Base-by-base conservation (phyloP, 2,797 vertebrate species). In the Oceanodroma leucorhoa region DNA sequence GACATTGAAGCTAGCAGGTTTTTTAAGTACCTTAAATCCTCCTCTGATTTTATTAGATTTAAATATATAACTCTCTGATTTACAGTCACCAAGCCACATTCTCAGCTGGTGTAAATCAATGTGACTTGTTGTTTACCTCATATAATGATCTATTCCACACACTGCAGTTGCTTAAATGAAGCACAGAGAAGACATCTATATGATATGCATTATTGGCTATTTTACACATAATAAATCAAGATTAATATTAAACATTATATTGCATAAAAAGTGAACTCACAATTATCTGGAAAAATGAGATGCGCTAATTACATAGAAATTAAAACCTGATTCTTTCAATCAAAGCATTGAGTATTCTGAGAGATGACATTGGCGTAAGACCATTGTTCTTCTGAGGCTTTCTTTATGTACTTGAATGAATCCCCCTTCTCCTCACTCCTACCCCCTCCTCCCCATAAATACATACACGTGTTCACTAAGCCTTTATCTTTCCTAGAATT, bases 41-140 rank as follows among this genome's bases (percentile, higher is more conserved):
- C 17, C 29, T 85, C 40, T 55, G 48, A 75, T 91, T 89, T 85
- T 83, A 65, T 87, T 84, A 87, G 38, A 67, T 18, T 40, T 64
- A 80, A 67, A 84, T 89, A 66, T 53, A 38, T n/a, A 72, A 69
- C 12, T 53, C 11, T 57, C 55, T 66, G 51, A 85, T 91, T 86
- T 93, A 76, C 14, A 58, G 26, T 77, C 58, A 66, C 18, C 12
- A 83, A 81, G 24, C 13, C 57, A 75, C 14, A 43, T 64, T 78
- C 61, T 93, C 41, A 83, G 34, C 29, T 60, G 9, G 10, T 41
- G 29, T 78, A 85, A 83, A 93, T 93, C 76, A 85, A 40, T 72
- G 30, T 94, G 80, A 78, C 45, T 93, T 85, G 26, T 20, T 91
- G 48, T 91, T 97, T 91, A 81, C 58, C 43, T 78, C 88, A 62